These are phyloP conservation scores for Ellobium chinense DNA, from an alignment of 2,888 invertebrate species.

Conservation along the genomic window DNA sequence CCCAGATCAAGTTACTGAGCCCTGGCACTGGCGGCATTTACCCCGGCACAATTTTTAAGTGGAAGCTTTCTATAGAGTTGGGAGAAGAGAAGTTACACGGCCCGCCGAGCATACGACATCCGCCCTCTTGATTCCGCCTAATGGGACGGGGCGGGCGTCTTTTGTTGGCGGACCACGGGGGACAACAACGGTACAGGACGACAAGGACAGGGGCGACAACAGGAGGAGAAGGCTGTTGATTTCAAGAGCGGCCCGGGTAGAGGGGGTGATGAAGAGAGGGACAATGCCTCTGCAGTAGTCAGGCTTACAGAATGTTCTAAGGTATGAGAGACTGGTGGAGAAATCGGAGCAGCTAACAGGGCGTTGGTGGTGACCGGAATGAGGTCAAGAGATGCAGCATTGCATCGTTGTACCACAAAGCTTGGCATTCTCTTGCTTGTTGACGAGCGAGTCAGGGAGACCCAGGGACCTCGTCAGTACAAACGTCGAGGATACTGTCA, in stretches of 20 bases:
- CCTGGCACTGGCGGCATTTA: background rate
- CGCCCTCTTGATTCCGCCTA: conserved; percentile 23
- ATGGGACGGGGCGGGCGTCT: conserved; percentile 27
- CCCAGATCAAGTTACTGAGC: conserved; percentile 23
- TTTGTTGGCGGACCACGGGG: background rate
- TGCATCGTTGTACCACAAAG: too few relatives aligned
- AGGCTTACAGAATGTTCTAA: too few relatives aligned
- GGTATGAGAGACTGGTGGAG: too few relatives aligned
- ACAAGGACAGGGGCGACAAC: background rate
- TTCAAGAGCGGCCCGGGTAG: background rate
- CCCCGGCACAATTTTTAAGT: conserved; percentile 20
- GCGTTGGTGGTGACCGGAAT: too few relatives aligned
- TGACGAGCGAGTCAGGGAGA: too few relatives aligned
- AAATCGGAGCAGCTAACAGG: too few relatives aligned
- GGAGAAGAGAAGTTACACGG: conserved; percentile 24
- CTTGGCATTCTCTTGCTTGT: too few relatives aligned
- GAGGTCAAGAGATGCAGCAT: too few relatives aligned
- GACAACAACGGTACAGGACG: background rate
- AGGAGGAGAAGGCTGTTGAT: background rate
- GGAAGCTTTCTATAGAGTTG: conserved; percentile 19
- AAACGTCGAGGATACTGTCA: too few relatives aligned
- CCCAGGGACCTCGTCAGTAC: too few relatives aligned
- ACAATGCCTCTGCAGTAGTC: background rate
- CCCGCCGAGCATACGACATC: conserved; percentile 6
- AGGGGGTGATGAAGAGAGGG: background rate